phyloP scores from a whole-genome alignment of 1,140 invertebrate species.

The Chlorops oryzae region DNA sequence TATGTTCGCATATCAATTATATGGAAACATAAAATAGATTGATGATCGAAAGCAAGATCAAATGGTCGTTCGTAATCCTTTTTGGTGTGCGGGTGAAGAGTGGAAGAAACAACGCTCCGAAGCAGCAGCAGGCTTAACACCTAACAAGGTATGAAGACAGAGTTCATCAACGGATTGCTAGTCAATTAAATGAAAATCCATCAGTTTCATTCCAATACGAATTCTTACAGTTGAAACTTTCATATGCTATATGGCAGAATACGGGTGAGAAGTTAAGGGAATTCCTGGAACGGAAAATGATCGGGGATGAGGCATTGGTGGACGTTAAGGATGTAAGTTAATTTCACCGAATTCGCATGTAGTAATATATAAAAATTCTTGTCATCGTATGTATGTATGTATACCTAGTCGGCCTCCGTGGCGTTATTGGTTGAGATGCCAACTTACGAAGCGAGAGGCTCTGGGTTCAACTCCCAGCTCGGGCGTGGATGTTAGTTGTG shows the following conservation, averaged over 20 bases:
- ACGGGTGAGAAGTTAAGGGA: slow-evolving; percentile 24
- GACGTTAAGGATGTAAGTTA: slow-evolving; percentile 33
- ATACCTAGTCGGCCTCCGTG: no score
- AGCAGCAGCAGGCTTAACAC: slow-evolving; percentile 51
- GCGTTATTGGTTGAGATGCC: no score
- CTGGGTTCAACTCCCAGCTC: no score
- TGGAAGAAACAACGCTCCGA: slow-evolving; percentile 54
- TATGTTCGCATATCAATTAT: neutral
- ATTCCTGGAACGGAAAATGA: no score
- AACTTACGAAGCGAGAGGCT: no score
- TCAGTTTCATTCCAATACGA: neutral
- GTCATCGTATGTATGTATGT: no score
- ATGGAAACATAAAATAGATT: no score
- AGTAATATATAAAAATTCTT: no score
- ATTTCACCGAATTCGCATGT: neutral
- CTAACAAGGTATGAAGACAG: slow-evolving; percentile 26
- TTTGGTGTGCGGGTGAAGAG: slow-evolving; percentile 41
- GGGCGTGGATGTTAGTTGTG: no score
- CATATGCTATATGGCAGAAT: slow-evolving; percentile 31
- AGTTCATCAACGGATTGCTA: neutral
- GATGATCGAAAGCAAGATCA: slow-evolving; percentile 45
- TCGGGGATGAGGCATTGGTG: no score
- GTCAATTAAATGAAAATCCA: no score
- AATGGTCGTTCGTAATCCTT: slow-evolving; percentile 46
- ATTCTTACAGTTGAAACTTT: slow-evolving; percentile 20